Percentiles rank a stretch among this genome's conserved stretches.
Conservation (phyloP, 2,113 vertebrate species). For the Tychaedon coryphoeus region DNA sequence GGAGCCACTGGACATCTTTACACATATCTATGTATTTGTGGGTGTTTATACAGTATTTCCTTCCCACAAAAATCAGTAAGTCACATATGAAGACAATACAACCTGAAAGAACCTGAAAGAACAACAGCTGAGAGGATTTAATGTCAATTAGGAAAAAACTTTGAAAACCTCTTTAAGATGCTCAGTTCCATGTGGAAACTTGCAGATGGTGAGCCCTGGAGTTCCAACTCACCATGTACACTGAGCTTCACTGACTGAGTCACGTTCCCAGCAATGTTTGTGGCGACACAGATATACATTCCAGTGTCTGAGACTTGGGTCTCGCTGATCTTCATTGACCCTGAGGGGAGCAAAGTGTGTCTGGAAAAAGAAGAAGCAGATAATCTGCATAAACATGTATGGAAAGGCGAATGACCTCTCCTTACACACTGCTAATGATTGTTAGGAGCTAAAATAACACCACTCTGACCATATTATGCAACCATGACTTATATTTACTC, state of each 20-base stretch:
- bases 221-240: conserved; percentile 82
- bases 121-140: neutral
- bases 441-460: neutral
- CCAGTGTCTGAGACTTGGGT: conserved; percentile 86
- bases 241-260: conserved; percentile 83
- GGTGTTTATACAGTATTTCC: neutral
- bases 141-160: neutral
- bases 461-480: neutral
- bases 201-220: neutral
- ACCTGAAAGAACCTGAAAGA: neutral
- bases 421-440: neutral
- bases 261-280: conserved; percentile 94
- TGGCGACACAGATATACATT: conserved; percentile 89
- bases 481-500: neutral
- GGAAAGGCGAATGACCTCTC: neutral
- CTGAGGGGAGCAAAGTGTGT: conserved; percentile 87
- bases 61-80: neutral
- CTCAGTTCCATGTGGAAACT: neutral
- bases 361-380: conserved; percentile 73
- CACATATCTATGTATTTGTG: too few relatives aligned
- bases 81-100: neutral
- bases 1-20: neutral
- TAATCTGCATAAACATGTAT: neutral
- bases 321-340: conserved; percentile 90
- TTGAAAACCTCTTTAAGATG: neutral